These are phyloP conservation scores for Drosophila mercatorum DNA, from an alignment of 2,888 invertebrate species.

Conservation along the genomic window DNA sequence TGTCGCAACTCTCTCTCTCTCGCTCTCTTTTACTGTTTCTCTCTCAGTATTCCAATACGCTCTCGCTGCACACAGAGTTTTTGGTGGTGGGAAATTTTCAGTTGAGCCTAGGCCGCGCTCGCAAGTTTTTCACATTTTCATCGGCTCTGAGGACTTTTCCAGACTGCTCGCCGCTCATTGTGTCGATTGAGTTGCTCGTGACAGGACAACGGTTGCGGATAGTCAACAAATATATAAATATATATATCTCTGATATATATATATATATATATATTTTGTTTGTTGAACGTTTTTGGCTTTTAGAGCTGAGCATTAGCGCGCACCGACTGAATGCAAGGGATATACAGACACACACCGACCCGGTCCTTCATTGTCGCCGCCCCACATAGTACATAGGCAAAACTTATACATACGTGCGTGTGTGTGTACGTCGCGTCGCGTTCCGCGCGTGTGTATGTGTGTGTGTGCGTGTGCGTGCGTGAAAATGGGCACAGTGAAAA, in stretches of 20 bases:
- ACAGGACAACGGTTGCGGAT: conserved; percentile 82
- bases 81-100: conserved; percentile 69
- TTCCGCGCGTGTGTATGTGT: conserved; percentile 36
- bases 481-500: conserved; percentile 73
- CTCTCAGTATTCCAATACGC: conserved; percentile 23
- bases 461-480: conserved; percentile 40
- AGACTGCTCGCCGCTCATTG: conserved; percentile 77
- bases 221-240: conserved; percentile 18
- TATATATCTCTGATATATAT: background rate
- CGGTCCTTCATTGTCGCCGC: conserved; percentile 21
- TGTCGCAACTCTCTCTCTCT: background rate
- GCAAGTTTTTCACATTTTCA: conserved; percentile 50
- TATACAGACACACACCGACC: conserved; percentile 48
- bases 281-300: conserved; percentile 30
- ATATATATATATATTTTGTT: conserved; percentile 10
- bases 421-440: conserved; percentile 44
- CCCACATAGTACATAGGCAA: conserved; percentile 47
- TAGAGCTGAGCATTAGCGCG: conserved; percentile 33
- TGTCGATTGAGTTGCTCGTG: conserved; percentile 84
- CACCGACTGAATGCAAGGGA: conserved; percentile 58
- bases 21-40: conserved; percentile 12
- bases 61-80: conserved; percentile 47
- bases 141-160: conserved; percentile 80
- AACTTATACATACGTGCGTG: conserved; percentile 31
- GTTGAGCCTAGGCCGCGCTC: conserved; percentile 39